Conservation (phyloP, 2,797 vertebrate species). For the Girardinus metallicus region DNA sequence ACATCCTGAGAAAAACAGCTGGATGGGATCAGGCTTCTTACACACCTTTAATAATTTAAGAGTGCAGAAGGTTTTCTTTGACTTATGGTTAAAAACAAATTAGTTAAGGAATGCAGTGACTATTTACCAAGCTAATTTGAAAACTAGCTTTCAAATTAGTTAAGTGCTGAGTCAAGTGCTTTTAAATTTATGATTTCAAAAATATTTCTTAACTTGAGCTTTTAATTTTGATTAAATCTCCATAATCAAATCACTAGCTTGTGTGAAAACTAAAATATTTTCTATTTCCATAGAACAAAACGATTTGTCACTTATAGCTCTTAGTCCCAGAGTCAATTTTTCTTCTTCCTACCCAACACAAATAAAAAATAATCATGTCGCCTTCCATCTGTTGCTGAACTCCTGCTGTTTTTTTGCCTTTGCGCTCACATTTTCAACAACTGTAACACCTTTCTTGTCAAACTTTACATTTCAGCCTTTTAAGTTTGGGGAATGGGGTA, state of each 20-base stretch:
- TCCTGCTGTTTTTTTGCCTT: slow-evolving; percentile 4
- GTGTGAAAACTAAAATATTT: not conserved
- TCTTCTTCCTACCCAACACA: not conserved
- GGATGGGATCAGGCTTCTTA: not conserved
- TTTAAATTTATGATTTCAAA: not conserved
- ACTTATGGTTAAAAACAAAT: not conserved
- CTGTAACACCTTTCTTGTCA: not conserved
- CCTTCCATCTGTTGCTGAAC: slow-evolving; percentile 9
- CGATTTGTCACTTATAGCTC: not conserved
- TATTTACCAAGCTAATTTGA: not conserved
- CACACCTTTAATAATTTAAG: no score
- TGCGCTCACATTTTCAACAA: not conserved
- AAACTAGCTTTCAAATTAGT: no score
- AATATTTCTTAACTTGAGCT: not conserved
- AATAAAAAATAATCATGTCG: not conserved
- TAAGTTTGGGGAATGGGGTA: slow-evolving; percentile 1
- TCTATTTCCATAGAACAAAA: not conserved
- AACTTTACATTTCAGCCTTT: slow-evolving; percentile 28
- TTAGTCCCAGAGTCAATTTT: not conserved
- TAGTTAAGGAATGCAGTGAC: not conserved
- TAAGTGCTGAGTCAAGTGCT: not conserved
- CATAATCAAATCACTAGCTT: not conserved
- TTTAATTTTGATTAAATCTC: slow-evolving; percentile 5
- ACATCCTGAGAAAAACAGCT: not conserved
- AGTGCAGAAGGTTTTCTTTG: not conserved